Evolutionary conservation across 2,113 vertebrate genomes (phyloP).

Genomic region (Vombatus ursinus): DNA sequence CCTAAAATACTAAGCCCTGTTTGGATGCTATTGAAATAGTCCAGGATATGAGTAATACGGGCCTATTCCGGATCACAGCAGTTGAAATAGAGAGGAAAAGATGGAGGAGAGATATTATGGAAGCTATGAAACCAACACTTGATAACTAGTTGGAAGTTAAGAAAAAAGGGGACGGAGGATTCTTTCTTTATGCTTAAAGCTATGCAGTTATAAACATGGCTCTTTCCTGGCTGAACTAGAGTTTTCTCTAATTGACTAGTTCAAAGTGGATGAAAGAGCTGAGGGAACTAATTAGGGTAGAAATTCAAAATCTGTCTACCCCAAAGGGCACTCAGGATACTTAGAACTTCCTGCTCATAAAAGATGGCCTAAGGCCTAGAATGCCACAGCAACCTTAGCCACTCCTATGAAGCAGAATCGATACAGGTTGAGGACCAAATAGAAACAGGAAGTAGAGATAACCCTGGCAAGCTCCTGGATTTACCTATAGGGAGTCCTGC

Average conservation of each 20-base stretch:
- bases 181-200: neutral
- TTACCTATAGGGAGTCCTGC: conserved; percentile 95
- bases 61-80: neutral
- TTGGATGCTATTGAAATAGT: neutral
- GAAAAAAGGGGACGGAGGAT: neutral
- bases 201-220: neutral
- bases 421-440: neutral
- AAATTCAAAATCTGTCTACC: neutral
- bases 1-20: neutral
- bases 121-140: neutral
- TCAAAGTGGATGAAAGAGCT: neutral
- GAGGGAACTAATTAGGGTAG: neutral
- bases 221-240: neutral
- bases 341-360: neutral
- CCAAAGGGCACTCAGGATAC: neutral
- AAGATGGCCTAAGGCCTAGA: neutral
- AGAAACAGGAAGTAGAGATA: neutral
- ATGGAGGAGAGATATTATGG: neutral
- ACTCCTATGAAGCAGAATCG: neutral
- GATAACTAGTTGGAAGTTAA: neutral
- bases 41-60: neutral
- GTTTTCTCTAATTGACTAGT: neutral
- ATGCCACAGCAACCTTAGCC: neutral
- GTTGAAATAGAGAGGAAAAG: neutral
- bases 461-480: conserved; percentile 29